Evolutionary conservation across 2,797 vertebrate species (phyloP), one percentile per base, ranked within the genome.

Genomic region (Galaxias olidus): DNA sequence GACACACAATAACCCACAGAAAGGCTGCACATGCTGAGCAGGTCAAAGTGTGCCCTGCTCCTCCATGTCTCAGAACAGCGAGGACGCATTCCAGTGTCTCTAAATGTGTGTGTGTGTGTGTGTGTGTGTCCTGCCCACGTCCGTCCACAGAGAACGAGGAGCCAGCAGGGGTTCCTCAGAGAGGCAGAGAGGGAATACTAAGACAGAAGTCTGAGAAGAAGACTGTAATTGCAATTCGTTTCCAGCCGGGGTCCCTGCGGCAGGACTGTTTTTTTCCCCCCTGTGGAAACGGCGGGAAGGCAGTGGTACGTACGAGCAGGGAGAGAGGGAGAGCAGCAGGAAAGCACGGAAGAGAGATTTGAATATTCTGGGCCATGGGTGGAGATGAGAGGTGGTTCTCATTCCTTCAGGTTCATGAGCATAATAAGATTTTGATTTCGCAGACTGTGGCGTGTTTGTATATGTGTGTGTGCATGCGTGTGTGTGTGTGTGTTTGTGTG

Each of bases 171-270:
- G 54, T 69, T 12, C 51, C 49, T 50, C 63, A 74, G 69, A 71
- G 68, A 73, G 54, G 66, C 73, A 65, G 66, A 61, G 76, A 78
- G 75, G 56, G 82, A 85, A 82, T 85, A 81, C 86, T 80, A 76
- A 82, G 71, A 79, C 76, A 77, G 72, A 67, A 74, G 63, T 74
- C 61, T 69, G 72, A 72, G 76, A 75, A 72, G 84, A 68, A 84
- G 86, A 81, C 90, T 94, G 93, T 95, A 86, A 77, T 92, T 91
- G 92, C 90, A 93, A 96, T 95, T 95, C 93, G 94, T 94, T 95
- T 95, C 81, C 80, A 82, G 78, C 77, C 54, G 20, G 56, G 77
- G 69, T 74, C 84, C 84, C 75, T 66, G 75, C 81, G 85, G 86
- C 73, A 61, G 76, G 61, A 42, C 61, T 72, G 75, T 74, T 89